Conservation (phyloP, 2,113 vertebrate genomes). For the Macaca mulatta region DNA sequence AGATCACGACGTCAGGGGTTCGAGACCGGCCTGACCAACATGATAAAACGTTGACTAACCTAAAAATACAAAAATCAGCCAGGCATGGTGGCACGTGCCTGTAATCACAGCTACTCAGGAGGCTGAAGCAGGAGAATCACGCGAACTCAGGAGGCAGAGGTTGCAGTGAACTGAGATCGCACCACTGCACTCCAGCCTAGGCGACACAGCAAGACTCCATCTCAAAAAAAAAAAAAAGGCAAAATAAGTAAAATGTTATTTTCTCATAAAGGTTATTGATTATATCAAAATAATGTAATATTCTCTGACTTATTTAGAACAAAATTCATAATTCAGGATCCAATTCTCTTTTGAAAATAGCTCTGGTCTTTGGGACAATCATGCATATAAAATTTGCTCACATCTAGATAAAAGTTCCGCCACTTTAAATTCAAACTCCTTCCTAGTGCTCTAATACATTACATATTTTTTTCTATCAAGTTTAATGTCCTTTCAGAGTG, state of each 20-base stretch:
- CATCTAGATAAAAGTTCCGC: slow-evolving; percentile 65
- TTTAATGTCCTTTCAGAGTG: slow-evolving; percentile 84
- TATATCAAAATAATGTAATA: slow-evolving; percentile 10
- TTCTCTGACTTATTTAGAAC: slow-evolving; percentile 54
- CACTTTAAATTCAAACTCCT: slow-evolving; percentile 71
- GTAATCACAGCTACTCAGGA: too few species aligned
- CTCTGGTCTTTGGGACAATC: slow-evolving; percentile 68
- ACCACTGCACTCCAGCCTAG: too few species aligned
- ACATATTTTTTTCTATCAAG: slow-evolving; percentile 80
- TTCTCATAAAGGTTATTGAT: background rate
- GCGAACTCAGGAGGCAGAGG: too few species aligned
- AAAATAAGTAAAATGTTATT: background rate
- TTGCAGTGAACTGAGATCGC: too few species aligned
- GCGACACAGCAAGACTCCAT: too few species aligned
- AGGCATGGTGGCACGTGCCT: rapidly evolving
- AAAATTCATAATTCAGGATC: slow-evolving; percentile 64
- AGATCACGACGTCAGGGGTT: too few species aligned
- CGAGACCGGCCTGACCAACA: too few species aligned
- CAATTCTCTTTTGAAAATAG: slow-evolving; percentile 56
- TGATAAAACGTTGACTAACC: rapidly evolving
- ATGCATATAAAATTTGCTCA: slow-evolving; percentile 60
- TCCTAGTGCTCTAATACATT: slow-evolving; percentile 80
- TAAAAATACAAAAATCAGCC: too few species aligned
- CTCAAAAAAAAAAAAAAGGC: too few species aligned
- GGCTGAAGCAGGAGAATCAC: too few species aligned